Evolutionary conservation across 1,140 invertebrate species (phyloP).

Genomic region (Drosophila elegans): DNA sequence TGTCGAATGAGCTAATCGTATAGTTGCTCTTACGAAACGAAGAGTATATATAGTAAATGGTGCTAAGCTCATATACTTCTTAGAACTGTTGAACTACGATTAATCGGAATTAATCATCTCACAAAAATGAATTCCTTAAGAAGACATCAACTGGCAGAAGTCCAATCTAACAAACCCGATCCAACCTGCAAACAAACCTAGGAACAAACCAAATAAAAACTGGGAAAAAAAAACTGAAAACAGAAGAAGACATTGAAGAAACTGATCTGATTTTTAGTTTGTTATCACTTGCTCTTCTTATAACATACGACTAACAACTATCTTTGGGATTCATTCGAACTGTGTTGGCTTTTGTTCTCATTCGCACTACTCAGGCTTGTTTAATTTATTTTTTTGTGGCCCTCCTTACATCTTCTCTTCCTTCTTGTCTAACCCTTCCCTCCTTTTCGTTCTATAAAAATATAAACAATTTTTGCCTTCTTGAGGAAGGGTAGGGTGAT

Average conservation of each 20-base stretch:
- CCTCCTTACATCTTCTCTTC: conserved; percentile 21
- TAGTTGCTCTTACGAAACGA: conserved; percentile 18
- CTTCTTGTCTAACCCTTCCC: conserved; percentile 17
- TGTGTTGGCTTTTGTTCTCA: conserved; percentile 50
- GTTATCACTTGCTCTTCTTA: conserved; percentile 80
- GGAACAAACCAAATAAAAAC: conserved; percentile 21
- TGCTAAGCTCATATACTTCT: conserved; percentile 14
- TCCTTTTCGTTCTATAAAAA: conserved; percentile 58
- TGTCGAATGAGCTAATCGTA: conserved; percentile 8
- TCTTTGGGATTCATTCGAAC: conserved; percentile 77
- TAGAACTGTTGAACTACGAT: conserved; percentile 26
- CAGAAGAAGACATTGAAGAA: conserved; percentile 53
- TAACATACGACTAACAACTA: conserved; percentile 73
- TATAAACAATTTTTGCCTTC: conserved; percentile 55
- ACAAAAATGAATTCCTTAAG: conserved; percentile 21
- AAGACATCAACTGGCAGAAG: conserved; percentile 15
- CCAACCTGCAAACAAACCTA: conserved; percentile 26
- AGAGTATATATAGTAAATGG: conserved; percentile 4
- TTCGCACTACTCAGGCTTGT: conserved; percentile 30
- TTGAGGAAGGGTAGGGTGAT: conserved; percentile 7
- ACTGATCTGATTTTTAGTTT: conserved; percentile 56
- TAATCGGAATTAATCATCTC: conserved; percentile 23
- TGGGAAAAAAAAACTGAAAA: conserved; percentile 38
- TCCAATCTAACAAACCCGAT: conserved; percentile 10
- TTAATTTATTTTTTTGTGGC: conserved; percentile 34